Conservation (phyloP, 2,797 vertebrate genomes). For the Coendou prehensilis region DNA sequence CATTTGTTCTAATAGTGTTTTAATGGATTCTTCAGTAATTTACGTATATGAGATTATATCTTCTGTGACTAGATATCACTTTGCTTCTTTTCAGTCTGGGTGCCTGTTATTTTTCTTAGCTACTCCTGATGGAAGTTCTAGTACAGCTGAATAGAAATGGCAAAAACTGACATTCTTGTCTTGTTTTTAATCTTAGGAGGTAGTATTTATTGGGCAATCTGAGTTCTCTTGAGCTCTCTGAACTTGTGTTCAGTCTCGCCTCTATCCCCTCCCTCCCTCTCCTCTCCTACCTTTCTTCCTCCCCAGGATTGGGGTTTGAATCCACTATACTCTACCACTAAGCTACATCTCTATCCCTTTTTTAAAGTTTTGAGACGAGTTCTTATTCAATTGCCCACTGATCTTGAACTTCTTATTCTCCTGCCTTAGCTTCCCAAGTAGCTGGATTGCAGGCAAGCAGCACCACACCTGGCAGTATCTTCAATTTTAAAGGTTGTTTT, state of each 20-base stretch:
- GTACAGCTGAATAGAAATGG: not conserved
- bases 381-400: not conserved
- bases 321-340: not conserved
- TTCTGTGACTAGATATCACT: not conserved
- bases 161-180: not conserved
- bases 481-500: not conserved
- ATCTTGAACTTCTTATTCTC: not conserved
- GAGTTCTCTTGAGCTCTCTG: not conserved
- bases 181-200: not conserved
- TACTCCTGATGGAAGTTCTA: not conserved
- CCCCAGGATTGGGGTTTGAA: not conserved
- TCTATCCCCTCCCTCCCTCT: not conserved
- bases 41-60: not conserved
- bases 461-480: not conserved
- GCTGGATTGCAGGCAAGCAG: not conserved
- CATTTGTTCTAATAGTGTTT: not conserved
- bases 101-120: not conserved
- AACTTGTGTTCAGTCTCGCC: not conserved
- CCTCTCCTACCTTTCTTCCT: not conserved
- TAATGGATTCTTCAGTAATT: not conserved
- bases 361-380: not conserved
- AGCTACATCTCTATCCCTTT: not conserved
- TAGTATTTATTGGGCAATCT: not conserved
- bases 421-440: not conserved
- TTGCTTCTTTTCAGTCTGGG: not conserved